phyloP scores from a whole-genome alignment of 1,140 invertebrate genomes.

The Panulirus ornatus region DNA sequence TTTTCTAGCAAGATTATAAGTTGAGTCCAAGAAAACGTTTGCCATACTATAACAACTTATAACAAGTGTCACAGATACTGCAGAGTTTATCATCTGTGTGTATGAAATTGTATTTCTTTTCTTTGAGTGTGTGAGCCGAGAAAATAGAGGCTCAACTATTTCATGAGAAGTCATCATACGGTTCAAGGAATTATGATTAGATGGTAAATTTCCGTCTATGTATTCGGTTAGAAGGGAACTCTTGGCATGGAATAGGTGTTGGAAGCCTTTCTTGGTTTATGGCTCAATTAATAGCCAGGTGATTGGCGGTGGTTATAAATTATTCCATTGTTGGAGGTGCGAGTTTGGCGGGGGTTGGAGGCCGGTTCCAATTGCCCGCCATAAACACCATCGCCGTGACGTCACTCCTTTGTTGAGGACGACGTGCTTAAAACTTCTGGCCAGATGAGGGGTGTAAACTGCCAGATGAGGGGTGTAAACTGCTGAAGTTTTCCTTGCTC shows the following conservation, averaged over 20 bases:
- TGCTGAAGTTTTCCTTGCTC: neutral
- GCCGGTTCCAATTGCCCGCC: conserved; percentile 67
- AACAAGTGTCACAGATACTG: too few species aligned
- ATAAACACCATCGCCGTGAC: conserved; percentile 57
- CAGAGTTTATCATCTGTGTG: too few species aligned
- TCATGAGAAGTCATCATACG: too few species aligned
- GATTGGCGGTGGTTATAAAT: conserved; percentile 70
- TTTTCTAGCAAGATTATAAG: too few species aligned
- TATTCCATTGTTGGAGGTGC: conserved; percentile 71
- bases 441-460: conserved; percentile 25
- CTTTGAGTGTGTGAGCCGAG: too few species aligned
- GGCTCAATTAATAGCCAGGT: conserved; percentile 71
- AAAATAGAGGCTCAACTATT: too few species aligned
- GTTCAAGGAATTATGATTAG: neutral
- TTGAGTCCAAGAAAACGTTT: too few species aligned
- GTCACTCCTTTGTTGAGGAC: conserved; percentile 62
- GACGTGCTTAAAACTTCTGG: conserved; percentile 54
- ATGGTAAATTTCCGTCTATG: neutral
- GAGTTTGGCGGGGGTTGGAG: conserved; percentile 66
- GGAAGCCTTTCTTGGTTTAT: conserved; percentile 67
- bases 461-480: conserved; percentile 21
- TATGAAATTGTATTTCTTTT: too few species aligned
- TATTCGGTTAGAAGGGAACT: conserved; percentile 44
- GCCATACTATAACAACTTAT: too few species aligned
- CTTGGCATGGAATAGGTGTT: neutral